A percentile compares a stretch with the other conserved stretches of the same genome.
Evolutionary conservation across 2,113 vertebrate genomes (phyloP).

Genomic region (Lepidiolamprologus cunningtoni): DNA sequence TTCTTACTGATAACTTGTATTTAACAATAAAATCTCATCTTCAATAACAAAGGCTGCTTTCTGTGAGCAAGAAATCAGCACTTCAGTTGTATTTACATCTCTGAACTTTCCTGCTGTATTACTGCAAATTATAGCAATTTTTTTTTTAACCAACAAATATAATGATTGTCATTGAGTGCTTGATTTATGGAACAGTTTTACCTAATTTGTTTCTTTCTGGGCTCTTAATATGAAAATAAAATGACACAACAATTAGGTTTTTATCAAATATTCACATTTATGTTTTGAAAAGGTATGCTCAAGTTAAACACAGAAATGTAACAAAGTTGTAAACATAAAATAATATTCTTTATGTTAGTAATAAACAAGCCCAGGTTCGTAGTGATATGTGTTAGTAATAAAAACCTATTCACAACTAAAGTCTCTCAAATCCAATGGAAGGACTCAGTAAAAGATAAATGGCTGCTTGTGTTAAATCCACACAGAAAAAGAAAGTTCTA

Average conservation of each 20-base stretch:
- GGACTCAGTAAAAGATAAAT: background rate
- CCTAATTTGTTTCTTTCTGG: background rate
- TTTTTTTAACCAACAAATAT: background rate
- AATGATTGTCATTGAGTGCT: background rate
- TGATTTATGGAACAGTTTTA: background rate
- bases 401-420: background rate
- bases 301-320: background rate
- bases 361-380: background rate
- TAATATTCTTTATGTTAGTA: background rate
- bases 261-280: background rate
- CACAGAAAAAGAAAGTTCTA: background rate
- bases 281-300: background rate
- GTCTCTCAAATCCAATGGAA: background rate
- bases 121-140: background rate
- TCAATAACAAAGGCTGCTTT: background rate
- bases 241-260: background rate
- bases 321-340: background rate
- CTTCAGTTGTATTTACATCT: background rate
- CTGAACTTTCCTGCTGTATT: background rate
- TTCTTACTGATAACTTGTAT: background rate
- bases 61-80: background rate
- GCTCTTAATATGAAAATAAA: background rate
- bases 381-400: background rate
- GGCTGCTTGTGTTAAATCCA: background rate
- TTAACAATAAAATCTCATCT: background rate